These are phyloP conservation scores for Oscheius sp. DNA, from an alignment of 2,888 invertebrate species.

Conservation along the genomic window DNA sequence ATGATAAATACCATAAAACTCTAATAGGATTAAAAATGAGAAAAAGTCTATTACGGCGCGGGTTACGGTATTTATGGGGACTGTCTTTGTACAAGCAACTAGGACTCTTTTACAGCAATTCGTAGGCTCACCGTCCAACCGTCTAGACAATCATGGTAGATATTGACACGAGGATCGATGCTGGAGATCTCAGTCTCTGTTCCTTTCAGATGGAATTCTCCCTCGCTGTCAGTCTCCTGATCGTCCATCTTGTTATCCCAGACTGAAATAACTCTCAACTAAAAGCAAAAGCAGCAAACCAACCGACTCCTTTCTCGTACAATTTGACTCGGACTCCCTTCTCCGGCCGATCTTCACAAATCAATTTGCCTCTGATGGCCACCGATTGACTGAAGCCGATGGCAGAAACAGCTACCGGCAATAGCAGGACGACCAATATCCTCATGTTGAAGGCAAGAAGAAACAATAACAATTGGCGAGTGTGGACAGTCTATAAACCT, in stretches of 20 bases:
- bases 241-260: slow-evolving; percentile 51
- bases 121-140: slow-evolving; percentile 45
- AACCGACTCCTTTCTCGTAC: slow-evolving; percentile 51
- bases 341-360: slow-evolving; percentile 51
- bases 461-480: not conserved
- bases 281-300: slow-evolving; percentile 18
- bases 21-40: no score
- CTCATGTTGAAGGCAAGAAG: not conserved
- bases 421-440: not conserved
- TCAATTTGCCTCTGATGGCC: slow-evolving; percentile 41
- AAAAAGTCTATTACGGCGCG: no score
- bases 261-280: slow-evolving; percentile 34
- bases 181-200: slow-evolving; percentile 27
- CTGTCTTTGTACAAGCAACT: not conserved
- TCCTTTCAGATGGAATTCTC: slow-evolving; percentile 41
- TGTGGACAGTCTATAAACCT: not conserved
- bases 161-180: slow-evolving; percentile 27
- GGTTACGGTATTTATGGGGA: no score
- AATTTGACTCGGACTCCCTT: slow-evolving; percentile 43
- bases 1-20: no score
- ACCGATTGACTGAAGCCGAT: slow-evolving; percentile 51
- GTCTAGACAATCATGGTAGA: slow-evolving; percentile 44
- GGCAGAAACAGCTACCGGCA: slow-evolving; percentile 1
- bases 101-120: not conserved
- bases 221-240: slow-evolving; percentile 36